phyloP scores from a whole-genome alignment of 2,113 vertebrate genomes.

The Corvus hawaiiensis region DNA sequence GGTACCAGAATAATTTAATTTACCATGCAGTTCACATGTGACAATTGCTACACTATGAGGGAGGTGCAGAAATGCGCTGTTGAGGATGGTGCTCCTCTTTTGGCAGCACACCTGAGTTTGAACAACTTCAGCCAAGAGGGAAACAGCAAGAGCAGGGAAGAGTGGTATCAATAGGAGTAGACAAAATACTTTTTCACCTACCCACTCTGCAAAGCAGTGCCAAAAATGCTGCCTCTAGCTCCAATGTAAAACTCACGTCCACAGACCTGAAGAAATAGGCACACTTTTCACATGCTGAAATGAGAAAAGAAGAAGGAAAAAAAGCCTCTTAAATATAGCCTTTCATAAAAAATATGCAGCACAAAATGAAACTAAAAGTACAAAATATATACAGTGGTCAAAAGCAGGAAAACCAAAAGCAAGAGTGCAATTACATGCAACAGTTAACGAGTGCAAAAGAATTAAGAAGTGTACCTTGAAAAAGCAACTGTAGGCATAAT shows the following conservation, averaged over 20 bases:
- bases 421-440: neutral
- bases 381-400: neutral
- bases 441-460: neutral
- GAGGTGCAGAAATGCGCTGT: neutral
- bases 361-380: neutral
- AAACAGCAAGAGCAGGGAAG: neutral
- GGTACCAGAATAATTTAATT: neutral
- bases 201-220: fast-evolving
- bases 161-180: neutral
- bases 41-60: neutral
- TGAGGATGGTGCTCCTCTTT: neutral
- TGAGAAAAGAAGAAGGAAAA: neutral
- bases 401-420: neutral
- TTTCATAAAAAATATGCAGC: neutral
- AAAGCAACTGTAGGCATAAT: neutral
- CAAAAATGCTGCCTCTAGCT: neutral
- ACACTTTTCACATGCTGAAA: neutral
- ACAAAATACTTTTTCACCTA: neutral
- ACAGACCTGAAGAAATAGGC: neutral
- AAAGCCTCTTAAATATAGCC: neutral
- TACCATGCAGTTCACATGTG: neutral
- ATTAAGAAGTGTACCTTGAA: neutral
- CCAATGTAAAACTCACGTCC: fast-evolving
- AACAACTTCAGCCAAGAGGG: neutral
- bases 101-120: neutral